Percentiles rank a stretch among this genome's conserved stretches.
These are phyloP conservation scores for Tolmerus cingulatus DNA, from an alignment of 2,888 invertebrate species.

Conservation along the genomic window DNA sequence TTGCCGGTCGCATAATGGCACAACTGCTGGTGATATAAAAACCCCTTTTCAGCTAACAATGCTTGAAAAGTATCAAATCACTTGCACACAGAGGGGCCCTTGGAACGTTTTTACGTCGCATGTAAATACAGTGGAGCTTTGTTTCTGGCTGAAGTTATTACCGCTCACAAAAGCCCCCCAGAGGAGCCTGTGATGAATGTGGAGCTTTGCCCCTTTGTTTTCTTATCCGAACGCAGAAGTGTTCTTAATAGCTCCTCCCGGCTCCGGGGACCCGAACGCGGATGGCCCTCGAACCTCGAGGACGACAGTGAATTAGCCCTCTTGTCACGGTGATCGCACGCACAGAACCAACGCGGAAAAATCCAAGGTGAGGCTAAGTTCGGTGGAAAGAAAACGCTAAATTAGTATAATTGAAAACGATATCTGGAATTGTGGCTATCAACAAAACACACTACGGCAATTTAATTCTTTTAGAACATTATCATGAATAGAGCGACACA, in stretches of 20 bases:
- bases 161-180: conserved; percentile 43
- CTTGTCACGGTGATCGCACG: neutral
- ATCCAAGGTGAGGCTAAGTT: neutral
- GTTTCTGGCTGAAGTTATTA: conserved; percentile 46
- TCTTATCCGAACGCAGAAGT: conserved; percentile 41
- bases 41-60: conserved; percentile 45
- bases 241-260: conserved; percentile 19
- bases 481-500: neutral
- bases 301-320: neutral
- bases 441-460: neutral
- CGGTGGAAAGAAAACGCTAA: neutral
- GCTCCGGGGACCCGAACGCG: neutral
- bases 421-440: neutral
- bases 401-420: neutral
- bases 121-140: conserved; percentile 45
- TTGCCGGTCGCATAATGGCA: conserved; percentile 42
- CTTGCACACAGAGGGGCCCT: conserved; percentile 42
- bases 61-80: conserved; percentile 47
- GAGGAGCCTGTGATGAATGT: conserved; percentile 40
- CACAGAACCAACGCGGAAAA: neutral
- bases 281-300: neutral
- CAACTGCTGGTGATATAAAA: conserved; percentile 45
- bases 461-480: neutral
- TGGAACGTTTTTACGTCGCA: conserved; percentile 41
- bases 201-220: conserved; percentile 40